A percentile compares a stretch with the other conserved stretches of the same genome.
These are phyloP conservation scores for Arenaria interpres DNA, from an alignment of 2,113 vertebrate genomes.

Conservation along the genomic window DNA sequence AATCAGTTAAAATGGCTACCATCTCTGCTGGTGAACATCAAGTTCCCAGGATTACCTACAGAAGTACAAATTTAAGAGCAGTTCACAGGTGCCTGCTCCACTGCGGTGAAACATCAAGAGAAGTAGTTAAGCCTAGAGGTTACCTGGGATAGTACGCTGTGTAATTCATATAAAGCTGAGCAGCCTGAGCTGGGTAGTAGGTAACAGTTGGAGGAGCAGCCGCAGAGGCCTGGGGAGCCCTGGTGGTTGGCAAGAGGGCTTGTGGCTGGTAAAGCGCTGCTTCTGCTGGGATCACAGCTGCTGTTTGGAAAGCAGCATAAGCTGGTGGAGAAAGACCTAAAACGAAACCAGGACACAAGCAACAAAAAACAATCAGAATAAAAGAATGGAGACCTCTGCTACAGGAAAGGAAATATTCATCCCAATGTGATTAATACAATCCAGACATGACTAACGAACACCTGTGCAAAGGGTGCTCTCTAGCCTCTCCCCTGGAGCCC, in stretches of 20 bases:
- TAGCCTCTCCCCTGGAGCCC: neutral
- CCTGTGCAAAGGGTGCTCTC: neutral
- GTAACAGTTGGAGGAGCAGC: slow-evolving; percentile 83
- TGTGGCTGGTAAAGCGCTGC: slow-evolving; percentile 90
- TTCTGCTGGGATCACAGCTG: slow-evolving; percentile 83
- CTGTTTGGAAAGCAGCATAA: slow-evolving; percentile 89
- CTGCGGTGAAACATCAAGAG: neutral
- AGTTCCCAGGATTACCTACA: neutral
- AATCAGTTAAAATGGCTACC: neutral
- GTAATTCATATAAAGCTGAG: slow-evolving; percentile 96
- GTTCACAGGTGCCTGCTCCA: neutral
- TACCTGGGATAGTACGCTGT: slow-evolving; percentile 98
- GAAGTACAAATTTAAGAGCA: neutral
- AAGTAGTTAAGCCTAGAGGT: neutral
- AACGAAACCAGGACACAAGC: neutral
- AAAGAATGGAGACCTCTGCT: neutral
- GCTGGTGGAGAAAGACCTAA: slow-evolving; percentile 92
- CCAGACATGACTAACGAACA: neutral
- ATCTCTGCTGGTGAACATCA: neutral
- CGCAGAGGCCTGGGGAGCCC: slow-evolving; percentile 77
- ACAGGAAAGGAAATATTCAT: neutral
- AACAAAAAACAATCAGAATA: too few species aligned
- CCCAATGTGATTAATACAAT: neutral
- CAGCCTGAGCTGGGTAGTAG: slow-evolving; percentile 90
- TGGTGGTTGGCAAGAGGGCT: slow-evolving; percentile 84